These are phyloP conservation scores for Stichodactyla mertensii DNA, from an alignment of 64 coral and sea anemone genomes.

Conservation along the genomic window DNA sequence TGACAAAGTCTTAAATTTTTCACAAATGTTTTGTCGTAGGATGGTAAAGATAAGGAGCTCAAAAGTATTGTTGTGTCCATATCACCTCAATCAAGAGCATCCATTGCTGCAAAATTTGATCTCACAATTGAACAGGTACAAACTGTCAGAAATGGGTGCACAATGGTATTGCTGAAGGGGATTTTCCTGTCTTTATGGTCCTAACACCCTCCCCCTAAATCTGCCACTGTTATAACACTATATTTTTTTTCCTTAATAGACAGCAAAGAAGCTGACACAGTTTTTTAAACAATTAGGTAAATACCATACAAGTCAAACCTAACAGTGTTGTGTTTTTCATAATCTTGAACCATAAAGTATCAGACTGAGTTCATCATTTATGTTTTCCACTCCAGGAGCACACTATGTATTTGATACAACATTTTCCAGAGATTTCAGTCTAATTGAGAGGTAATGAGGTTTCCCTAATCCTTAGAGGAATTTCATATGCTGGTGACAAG, in stretches of 20 bases:
- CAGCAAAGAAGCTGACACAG: slow-evolving; percentile 73
- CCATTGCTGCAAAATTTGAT: slow-evolving; percentile 77
- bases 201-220: too few species aligned
- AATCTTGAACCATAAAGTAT: too few species aligned
- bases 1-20: neutral
- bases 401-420: slow-evolving; percentile 97
- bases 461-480: neutral
- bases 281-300: slow-evolving; percentile 92
- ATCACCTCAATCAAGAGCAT: slow-evolving; percentile 90
- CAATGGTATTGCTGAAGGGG: too few species aligned
- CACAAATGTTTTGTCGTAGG: slow-evolving; percentile 11
- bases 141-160: neutral
- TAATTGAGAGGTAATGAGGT: slow-evolving; percentile 63
- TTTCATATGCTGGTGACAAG: too few species aligned
- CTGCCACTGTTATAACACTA: too few species aligned
- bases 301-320: neutral
- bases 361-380: too few species aligned
- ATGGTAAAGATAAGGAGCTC: slow-evolving; percentile 33
- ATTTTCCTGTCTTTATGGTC: neutral
- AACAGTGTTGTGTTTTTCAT: too few species aligned
- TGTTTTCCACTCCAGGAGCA: slow-evolving; percentile 49
- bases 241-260: slow-evolving; percentile 18
- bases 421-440: slow-evolving; percentile 96
- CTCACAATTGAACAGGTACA: slow-evolving; percentile 54
- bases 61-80: slow-evolving; percentile 79